Base-by-base conservation (phyloP, 2,797 vertebrate species). In the Cyprinella venusta region DNA sequence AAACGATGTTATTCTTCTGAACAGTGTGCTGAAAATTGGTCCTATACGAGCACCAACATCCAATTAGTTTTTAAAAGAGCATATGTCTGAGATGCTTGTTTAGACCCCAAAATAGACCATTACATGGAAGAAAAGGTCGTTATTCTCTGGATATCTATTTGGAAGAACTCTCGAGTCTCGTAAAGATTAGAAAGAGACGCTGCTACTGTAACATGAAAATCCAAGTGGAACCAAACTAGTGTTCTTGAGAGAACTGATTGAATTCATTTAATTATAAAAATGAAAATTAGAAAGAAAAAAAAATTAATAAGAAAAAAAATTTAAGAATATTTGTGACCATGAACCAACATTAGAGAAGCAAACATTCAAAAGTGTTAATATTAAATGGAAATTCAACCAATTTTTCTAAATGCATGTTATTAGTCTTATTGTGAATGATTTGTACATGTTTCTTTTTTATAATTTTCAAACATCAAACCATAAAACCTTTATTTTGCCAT, bases 31-130 rank as follows among this genome's bases (percentile, higher is more conserved):
- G 36, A 30, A 80, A 65, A 71, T 70, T 76, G 67, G 38, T 83
- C 81, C 8, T 69, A 48, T 69, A 61, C 6, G 19, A 83, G 81
- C 21, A 61, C 40, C 30, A 36, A 24, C 81, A 83, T 69, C 81
- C 74, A 76, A 82, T 82, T 82, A 82, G 24, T 82, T 76, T 65
- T 67, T 82, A 21, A 56, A 81, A 76, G 71, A 42, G 69, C 45
- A 19, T 40, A 63, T 61, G 79, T 45, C 56, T 50, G 42, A 81
- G 80, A 75, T 68, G 48, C 61, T 76, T 42, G 36, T 68, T 76
- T 82, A 52, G 71, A 75, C 45, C 61, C 24, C 50, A 40, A 65
- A 65, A 21, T 18, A 33, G 33, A 40, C 48, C 45, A 26, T 82
- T 67, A 26, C 63, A n/a, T 54, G 63, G 70, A 82, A 68, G 36